A percentile compares a stretch with the other conserved stretches of the same genome.
These are phyloP conservation scores for Halocynthia aurantium DNA, from an alignment of 23 tunicate genomes.

Conservation along the genomic window DNA sequence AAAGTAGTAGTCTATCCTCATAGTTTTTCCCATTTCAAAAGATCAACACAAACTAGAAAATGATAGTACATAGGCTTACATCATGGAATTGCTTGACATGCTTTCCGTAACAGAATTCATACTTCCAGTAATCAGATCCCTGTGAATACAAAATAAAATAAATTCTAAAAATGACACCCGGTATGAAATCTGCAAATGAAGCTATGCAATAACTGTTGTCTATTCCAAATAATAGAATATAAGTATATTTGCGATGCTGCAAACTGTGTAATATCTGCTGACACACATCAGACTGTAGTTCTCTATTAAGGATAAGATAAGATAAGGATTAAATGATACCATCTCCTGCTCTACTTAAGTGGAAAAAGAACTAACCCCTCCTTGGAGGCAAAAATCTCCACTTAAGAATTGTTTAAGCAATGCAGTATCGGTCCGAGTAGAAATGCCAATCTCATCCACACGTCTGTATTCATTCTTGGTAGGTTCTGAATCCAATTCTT, in stretches of 20 bases:
- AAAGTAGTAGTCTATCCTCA: background rate
- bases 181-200: background rate
- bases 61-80: conserved; percentile 2
- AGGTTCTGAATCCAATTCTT: conserved; percentile 16
- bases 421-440: conserved; percentile 54
- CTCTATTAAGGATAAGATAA: no score
- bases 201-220: no score
- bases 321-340: no score
- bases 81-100: conserved; percentile 89
- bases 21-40: no score
- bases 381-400: conserved; percentile 66
- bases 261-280: no score
- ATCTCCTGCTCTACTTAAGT: no score
- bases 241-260: no score
- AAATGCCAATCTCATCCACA: conserved; percentile 28
- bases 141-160: background rate
- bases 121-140: conserved; percentile 86
- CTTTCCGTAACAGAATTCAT: conserved; percentile 88
- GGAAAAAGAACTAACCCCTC: conserved; percentile 31
- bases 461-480: conserved; percentile 39
- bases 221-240: no score
- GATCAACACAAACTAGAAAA: background rate
- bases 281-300: no score
- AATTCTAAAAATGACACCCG: background rate
- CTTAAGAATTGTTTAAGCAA: conserved; percentile 60